phyloP scores from a whole-genome alignment of 2,888 invertebrate genomes.

The Leptarthrus brevirostris region DNA sequence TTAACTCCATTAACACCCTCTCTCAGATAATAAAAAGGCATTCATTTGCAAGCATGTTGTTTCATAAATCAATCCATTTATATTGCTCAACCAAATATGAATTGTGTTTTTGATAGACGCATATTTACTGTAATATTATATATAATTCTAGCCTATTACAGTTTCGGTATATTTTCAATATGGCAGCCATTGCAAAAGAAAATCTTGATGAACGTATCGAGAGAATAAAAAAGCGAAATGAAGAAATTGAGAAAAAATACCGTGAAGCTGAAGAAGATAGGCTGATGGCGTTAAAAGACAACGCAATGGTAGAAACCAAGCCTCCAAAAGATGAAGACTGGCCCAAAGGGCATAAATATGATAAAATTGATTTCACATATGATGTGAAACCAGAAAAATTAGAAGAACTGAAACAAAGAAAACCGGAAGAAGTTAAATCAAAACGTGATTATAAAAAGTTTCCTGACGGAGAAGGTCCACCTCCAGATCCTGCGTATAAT shows the following conservation, averaged over 20 bases:
- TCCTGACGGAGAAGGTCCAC: conserved; percentile 66
- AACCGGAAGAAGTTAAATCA: conserved; percentile 21
- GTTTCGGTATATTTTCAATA: background rate
- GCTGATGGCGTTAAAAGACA: conserved; percentile 65
- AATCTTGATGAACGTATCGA: conserved; percentile 57
- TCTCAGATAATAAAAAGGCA: too few relatives aligned
- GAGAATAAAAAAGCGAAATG: conserved; percentile 56
- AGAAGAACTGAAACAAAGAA: conserved; percentile 54
- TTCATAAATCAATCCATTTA: too few relatives aligned
- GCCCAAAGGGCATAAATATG: conserved; percentile 68
- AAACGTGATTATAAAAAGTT: conserved; percentile 59
- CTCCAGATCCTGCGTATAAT: conserved; percentile 67
- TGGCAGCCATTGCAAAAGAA: conserved; percentile 54
- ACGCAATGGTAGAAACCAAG: conserved; percentile 66
- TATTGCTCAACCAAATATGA: too few relatives aligned
- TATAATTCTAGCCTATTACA: too few relatives aligned
- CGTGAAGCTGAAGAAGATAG: conserved; percentile 67
- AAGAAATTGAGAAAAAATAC: conserved; percentile 56
- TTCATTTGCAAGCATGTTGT: too few relatives aligned
- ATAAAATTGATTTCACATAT: conserved; percentile 66
- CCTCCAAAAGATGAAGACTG: conserved; percentile 64
- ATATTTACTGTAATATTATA: too few relatives aligned
- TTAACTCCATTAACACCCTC: too few relatives aligned
- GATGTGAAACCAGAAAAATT: conserved; percentile 56
- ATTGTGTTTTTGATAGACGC: too few relatives aligned